Percentiles rank a stretch among this genome's conserved stretches.
Conservation (phyloP, 2,113 vertebrate genomes). For the Cebus imitator region DNA sequence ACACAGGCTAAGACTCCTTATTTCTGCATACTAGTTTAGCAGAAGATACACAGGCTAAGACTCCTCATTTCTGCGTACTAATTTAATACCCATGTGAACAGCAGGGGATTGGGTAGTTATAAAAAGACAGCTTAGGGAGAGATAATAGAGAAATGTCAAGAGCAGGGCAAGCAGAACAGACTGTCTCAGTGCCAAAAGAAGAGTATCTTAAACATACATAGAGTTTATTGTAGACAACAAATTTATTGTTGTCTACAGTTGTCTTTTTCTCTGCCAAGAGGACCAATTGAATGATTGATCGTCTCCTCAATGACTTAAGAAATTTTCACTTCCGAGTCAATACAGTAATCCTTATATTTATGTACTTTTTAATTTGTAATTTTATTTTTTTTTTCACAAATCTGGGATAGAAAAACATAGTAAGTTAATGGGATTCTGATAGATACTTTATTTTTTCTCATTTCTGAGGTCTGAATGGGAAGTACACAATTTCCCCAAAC, state of each 20-base stretch:
- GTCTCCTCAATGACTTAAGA: not conserved
- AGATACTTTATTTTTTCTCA: not conserved
- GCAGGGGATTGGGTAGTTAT: not conserved
- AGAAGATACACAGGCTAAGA: not conserved
- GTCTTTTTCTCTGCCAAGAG: not conserved
- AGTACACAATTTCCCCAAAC: not conserved
- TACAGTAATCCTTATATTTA: not conserved
- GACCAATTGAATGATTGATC: not conserved
- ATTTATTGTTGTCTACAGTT: not conserved
- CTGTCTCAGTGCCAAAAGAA: not conserved
- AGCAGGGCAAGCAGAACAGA: not conserved
- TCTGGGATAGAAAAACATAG: not conserved
- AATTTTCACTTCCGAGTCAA: not conserved
- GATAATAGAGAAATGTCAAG: not conserved
- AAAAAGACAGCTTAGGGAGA: not conserved
- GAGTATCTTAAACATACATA: not conserved
- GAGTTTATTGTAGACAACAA: too few relatives aligned
- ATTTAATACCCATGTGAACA: not conserved
- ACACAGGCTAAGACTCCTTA: not conserved
- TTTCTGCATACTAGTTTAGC: not conserved
- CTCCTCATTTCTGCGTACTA: not conserved
- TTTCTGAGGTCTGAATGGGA: not conserved
- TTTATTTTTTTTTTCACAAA: not conserved
- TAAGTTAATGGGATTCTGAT: not conserved
- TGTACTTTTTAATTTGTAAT: not conserved